Conservation (phyloP, 2,888 invertebrate genomes). For the Marasmarcha lunaedactyla region DNA sequence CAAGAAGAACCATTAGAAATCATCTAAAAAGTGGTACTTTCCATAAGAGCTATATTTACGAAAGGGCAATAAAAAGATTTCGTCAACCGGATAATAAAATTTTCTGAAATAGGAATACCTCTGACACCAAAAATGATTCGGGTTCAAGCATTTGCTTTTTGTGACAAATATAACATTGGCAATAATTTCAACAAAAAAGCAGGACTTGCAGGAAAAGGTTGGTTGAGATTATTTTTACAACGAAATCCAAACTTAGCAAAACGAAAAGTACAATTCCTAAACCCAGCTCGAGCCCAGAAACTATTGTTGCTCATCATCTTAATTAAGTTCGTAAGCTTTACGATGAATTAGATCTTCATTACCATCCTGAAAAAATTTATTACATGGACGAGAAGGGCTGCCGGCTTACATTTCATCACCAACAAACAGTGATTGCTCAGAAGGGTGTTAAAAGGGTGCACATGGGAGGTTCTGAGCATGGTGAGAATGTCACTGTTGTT, state of each 20-base stretch:
- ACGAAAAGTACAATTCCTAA: background rate
- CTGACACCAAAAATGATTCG: background rate
- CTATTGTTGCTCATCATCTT: background rate
- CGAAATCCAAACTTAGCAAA: background rate
- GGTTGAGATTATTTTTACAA: background rate
- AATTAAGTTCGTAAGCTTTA: background rate
- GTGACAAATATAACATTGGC: background rate
- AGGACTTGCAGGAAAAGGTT: background rate
- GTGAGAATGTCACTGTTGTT: background rate
- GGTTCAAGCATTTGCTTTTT: background rate
- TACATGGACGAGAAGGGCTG: background rate
- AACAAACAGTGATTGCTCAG: background rate
- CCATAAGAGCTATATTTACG: conserved; percentile 7
- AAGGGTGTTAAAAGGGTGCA: background rate
- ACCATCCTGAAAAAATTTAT: background rate
- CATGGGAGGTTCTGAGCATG: background rate
- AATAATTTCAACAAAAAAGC: background rate
- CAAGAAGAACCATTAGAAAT: conserved; percentile 11
- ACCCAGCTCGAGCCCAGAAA: background rate
- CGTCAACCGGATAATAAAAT: conserved; percentile 13
- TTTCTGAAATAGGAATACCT: conserved; percentile 10
- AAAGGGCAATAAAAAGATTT: conserved; percentile 15
- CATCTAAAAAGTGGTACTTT: conserved; percentile 8
- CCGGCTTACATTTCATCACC: background rate
- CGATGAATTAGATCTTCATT: background rate